These are phyloP conservation scores for Lindbergichthys nudifrons DNA, from an alignment of 2,797 vertebrate species.

Conservation along the genomic window DNA sequence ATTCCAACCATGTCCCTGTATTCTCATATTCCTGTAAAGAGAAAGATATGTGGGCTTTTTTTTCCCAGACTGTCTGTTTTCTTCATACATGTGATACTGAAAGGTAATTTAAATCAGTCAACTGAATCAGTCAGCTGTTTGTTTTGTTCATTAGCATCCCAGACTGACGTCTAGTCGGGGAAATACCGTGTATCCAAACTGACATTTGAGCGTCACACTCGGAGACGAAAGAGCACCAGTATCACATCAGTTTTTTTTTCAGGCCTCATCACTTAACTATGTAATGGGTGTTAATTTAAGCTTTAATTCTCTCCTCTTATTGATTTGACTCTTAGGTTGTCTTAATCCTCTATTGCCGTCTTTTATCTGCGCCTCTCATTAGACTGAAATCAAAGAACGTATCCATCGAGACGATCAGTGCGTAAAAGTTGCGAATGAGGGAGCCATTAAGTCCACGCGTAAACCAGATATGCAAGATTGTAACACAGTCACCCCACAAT, in stretches of 20 bases:
- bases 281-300: constrained; percentile 54
- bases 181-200: constrained; percentile 17
- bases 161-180: constrained; percentile 30
- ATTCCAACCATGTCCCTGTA: not conserved
- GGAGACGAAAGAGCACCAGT: constrained; percentile 21
- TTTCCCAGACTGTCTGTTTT: not conserved
- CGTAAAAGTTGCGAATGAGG: constrained; percentile 51
- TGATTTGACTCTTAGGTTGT: constrained; percentile 12
- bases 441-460: constrained; percentile 33
- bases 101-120: not conserved
- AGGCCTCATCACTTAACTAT: not conserved
- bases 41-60: not conserved
- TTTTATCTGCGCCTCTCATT: constrained; percentile 45
- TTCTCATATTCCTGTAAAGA: constrained; percentile 1
- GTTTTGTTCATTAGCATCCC: constrained; percentile 41
- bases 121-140: constrained; percentile 31
- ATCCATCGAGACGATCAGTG: constrained; percentile 40
- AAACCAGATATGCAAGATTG: constrained; percentile 53
- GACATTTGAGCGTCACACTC: constrained; percentile 26
- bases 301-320: constrained; percentile 46
- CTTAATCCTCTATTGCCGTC: constrained; percentile 38
- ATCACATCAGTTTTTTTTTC: constrained; percentile 24
- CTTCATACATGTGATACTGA: constrained; percentile 13
- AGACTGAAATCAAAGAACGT: constrained; percentile 34
- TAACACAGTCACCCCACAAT: constrained; percentile 49